Base-by-base conservation (phyloP, 2,797 vertebrate genomes). In the Periophthalmus magnuspinnatus region DNA sequence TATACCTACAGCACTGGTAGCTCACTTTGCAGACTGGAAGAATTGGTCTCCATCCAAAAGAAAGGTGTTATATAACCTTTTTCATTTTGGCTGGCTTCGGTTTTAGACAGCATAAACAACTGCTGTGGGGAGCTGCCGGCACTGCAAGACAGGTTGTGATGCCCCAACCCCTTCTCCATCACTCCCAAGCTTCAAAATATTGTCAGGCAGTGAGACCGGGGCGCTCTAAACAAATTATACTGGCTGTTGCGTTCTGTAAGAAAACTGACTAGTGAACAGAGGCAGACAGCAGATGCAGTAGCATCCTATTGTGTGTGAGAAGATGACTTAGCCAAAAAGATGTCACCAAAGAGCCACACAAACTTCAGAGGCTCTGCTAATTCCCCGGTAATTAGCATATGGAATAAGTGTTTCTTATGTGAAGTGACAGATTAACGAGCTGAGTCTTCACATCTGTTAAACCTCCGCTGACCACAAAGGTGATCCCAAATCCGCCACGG, bases 231-330 rank as follows among this genome's bases (percentile, higher is more conserved):
- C 81, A 85, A 83, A 80, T 74, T 59, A 74, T 38, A 58, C 72
- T 1, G 75, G 72, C 80, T 86, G 75, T 70, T 72, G 70, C 67
- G 55, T 38, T 41, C 57, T 50, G 71, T 68, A 67, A 24, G 58
- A 22, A 69, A 85, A 80, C 71, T 70, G 78, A 81, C 81, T 77
- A 82, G 74, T 68, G 86, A 84, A 84, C 69, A 69, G 70, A 80
- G 41, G 68, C 65, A 78, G 64, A 69, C 52, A 78, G 85, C 80
- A 72, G 76, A 48, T 77, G 85, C 79, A 72, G 75, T 28, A 65
- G 50, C 71, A 62, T 64, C 68, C 36, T 71, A 63, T 77, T 56
- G 21, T 64, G 76, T 38, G 79, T 6, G 11, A 54, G 32, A 16
- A 34, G 52, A 56, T 72, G 61, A 55, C n/a, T 36, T 48, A 61